These are phyloP conservation scores for Orcinus orca DNA, from an alignment of 2,113 vertebrate genomes.

Conservation along the genomic window DNA sequence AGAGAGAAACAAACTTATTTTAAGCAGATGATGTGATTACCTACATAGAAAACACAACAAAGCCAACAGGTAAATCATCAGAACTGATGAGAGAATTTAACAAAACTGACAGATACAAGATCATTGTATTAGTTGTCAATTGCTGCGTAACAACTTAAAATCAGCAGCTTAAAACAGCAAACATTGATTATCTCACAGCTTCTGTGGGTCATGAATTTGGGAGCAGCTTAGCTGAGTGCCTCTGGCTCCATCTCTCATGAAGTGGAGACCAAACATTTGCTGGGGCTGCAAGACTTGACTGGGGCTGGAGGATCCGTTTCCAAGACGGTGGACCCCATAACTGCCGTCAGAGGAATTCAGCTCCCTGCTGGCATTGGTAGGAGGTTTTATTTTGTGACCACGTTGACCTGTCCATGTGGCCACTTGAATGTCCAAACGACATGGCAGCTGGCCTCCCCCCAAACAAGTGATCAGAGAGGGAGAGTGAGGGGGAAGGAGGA, in stretches of 20 bases:
- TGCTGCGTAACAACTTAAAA: fast-evolving
- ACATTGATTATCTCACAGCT: too few species aligned
- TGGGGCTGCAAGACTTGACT: neutral
- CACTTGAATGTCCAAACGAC: neutral
- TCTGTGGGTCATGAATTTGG: neutral
- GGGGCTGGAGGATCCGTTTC: fast-evolving
- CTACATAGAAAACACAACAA: neutral
- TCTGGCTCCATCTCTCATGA: neutral
- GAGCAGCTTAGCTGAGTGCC: neutral
- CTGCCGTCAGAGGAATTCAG: neutral
- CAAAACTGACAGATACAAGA: neutral
- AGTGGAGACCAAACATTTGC: fast-evolving
- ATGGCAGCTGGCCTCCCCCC: neutral
- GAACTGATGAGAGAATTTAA: neutral
- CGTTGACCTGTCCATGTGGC: too few species aligned
- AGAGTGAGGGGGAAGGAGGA: neutral
- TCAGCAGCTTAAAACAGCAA: neutral
- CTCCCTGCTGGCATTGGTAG: neutral
- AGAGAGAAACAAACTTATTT: neutral
- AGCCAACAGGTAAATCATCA: neutral
- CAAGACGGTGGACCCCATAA: neutral
- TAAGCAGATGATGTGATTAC: neutral
- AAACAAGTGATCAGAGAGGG: neutral
- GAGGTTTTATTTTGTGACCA: neutral
- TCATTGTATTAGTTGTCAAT: fast-evolving